Evolutionary conservation across 2,888 invertebrate species (phyloP).

Genomic region (Apodemia zela): DNA sequence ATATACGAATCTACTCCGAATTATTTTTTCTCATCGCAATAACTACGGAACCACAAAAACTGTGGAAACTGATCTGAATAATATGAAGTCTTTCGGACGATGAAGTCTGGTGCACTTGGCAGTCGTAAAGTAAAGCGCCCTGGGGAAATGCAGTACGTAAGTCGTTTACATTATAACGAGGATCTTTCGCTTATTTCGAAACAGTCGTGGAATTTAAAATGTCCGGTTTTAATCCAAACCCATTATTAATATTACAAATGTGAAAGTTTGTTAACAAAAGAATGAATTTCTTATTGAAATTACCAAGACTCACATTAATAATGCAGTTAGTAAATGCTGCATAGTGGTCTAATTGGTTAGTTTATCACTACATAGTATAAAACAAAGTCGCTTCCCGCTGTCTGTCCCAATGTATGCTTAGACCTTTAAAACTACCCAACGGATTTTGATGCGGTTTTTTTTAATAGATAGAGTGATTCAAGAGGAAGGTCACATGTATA

Average conservation of each 20-base stretch:
- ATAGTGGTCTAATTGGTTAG: too few relatives aligned
- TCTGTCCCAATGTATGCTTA: too few relatives aligned
- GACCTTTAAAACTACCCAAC: too few relatives aligned
- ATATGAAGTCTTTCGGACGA: neutral
- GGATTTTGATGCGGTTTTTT: too few relatives aligned
- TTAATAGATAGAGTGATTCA: too few relatives aligned
- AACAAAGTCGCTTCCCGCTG: too few relatives aligned
- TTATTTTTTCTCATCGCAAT: too few relatives aligned
- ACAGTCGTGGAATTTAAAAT: slow-evolving; percentile 12
- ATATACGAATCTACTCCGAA: too few relatives aligned
- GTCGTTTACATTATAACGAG: slow-evolving; percentile 35
- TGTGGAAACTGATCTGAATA: neutral
- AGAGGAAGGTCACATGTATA: too few relatives aligned
- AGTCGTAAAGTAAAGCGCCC: slow-evolving; percentile 40
- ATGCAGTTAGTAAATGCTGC: too few relatives aligned
- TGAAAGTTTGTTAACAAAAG: neutral
- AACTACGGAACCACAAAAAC: slow-evolving; percentile 19
- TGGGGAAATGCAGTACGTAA: slow-evolving; percentile 38
- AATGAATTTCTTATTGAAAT: neutral
- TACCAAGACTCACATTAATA: too few relatives aligned
- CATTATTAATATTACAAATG: slow-evolving; percentile 21
- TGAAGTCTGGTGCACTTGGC: slow-evolving; percentile 23
- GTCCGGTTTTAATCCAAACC: neutral
- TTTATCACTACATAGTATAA: too few relatives aligned
- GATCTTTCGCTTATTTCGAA: slow-evolving; percentile 31